phyloP scores from a whole-genome alignment of 2,113 vertebrate genomes.

The Lamprotornis superbus region DNA sequence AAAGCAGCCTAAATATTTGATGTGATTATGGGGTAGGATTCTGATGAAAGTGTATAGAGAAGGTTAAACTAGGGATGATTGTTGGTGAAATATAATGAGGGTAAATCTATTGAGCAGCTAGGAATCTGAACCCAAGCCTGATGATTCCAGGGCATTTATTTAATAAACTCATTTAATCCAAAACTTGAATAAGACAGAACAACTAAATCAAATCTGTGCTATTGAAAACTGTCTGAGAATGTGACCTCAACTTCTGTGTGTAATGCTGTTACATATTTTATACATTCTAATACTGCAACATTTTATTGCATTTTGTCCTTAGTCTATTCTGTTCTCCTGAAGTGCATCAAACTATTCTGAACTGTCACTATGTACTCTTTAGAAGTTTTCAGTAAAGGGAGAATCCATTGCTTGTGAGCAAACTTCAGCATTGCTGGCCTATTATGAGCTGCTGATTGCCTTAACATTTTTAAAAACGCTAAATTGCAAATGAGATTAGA shows the following conservation, averaged over 20 bases:
- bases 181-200: neutral
- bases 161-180: neutral
- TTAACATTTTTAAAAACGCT: neutral
- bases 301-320: neutral
- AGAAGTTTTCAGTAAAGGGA: conserved; percentile 5
- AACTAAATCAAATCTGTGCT: neutral
- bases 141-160: neutral
- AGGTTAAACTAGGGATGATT: neutral
- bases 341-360: neutral
- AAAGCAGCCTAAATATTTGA: neutral
- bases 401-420: neutral
- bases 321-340: neutral
- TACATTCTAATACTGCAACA: neutral
- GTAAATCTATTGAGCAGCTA: neutral
- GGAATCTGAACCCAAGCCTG: neutral
- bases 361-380: neutral
- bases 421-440: neutral
- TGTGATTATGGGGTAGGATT: neutral
- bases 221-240: neutral
- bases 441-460: neutral
- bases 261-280: neutral
- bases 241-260: neutral
- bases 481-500: conserved; percentile 32
- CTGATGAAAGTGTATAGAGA: neutral
- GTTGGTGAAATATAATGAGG: neutral